A percentile compares a stretch with the other conserved stretches of the same genome.
Evolutionary conservation across 2,888 invertebrate species (phyloP).

Genomic region (Plebejus argus): DNA sequence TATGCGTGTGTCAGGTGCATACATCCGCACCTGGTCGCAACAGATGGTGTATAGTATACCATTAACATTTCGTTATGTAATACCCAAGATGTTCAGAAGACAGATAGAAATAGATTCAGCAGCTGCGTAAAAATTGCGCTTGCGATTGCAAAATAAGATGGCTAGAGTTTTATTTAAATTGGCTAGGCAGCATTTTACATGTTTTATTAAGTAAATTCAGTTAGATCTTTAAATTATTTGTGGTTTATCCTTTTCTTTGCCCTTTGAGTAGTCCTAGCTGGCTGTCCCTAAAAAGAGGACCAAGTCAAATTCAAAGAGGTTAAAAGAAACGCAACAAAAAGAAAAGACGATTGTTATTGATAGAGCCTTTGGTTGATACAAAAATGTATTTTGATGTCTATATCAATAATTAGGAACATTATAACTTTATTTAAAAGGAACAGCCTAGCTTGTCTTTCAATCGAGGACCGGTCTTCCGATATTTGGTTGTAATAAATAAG

Average conservation of each 20-base stretch:
- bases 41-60: background rate
- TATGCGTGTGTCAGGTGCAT: constrained; percentile 1
- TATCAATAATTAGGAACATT: background rate
- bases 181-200: too few relatives aligned
- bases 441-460: background rate
- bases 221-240: too few relatives aligned
- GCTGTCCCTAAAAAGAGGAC: too few relatives aligned
- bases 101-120: background rate
- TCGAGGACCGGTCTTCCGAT: background rate
- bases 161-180: too few relatives aligned
- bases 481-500: background rate
- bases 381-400: too few relatives aligned
- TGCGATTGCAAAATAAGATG: background rate
- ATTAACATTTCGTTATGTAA: background rate
- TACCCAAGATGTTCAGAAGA: constrained; percentile 1
- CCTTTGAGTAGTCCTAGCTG: too few relatives aligned
- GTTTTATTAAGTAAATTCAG: too few relatives aligned
- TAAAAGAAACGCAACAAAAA: too few relatives aligned
- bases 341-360: too few relatives aligned
- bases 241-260: too few relatives aligned
- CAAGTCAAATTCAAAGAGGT: too few relatives aligned
- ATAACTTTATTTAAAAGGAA: background rate
- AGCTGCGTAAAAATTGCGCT: constrained; percentile 1
- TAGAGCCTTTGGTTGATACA: too few relatives aligned
- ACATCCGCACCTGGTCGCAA: background rate